Conservation (phyloP, 2,113 vertebrate genomes). For the Elgaria multicarinata region DNA sequence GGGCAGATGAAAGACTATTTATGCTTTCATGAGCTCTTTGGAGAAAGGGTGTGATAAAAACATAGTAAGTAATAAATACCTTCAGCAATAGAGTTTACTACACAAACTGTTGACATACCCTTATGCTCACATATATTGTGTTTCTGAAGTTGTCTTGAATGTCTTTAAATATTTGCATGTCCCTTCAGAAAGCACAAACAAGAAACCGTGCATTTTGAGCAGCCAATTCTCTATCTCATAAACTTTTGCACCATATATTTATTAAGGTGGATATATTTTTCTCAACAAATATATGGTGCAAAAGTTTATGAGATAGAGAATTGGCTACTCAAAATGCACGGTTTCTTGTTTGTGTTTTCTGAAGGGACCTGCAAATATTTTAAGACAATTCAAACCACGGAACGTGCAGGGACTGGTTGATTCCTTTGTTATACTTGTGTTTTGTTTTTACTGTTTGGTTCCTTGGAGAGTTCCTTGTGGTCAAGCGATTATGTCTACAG, state of each 20-base stretch:
- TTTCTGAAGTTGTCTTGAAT: background rate
- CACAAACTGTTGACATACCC: background rate
- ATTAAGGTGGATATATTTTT: background rate
- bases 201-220: background rate
- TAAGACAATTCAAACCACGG: background rate
- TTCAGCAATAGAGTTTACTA: background rate
- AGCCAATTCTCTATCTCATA: background rate
- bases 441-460: background rate
- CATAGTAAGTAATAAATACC: background rate
- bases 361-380: too few species aligned
- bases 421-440: background rate
- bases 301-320: too few species aligned
- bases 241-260: background rate
- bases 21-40: background rate
- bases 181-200: background rate
- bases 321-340: too few species aligned
- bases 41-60: too few species aligned
- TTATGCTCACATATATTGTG: background rate
- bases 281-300: too few species aligned
- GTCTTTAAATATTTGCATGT: background rate
- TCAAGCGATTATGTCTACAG: too few species aligned
- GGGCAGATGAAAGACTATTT: background rate
- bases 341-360: too few species aligned
- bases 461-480: background rate
- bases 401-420: too few species aligned